Evolutionary conservation across 2,888 invertebrate species (phyloP).

Genomic region (Leptinotarsa tumamoca): DNA sequence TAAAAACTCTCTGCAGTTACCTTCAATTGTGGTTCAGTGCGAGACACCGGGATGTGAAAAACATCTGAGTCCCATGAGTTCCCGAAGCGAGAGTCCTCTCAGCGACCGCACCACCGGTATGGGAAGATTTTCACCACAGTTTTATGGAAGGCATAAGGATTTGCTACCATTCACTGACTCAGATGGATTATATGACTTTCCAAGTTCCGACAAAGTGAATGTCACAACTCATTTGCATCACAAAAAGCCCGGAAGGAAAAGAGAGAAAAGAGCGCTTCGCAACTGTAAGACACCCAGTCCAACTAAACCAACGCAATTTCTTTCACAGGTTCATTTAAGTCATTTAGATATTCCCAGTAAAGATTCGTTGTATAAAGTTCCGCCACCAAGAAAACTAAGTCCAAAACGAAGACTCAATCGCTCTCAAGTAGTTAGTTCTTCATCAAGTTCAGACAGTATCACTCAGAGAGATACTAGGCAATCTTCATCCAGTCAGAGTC

Average conservation of each 20-base stretch:
- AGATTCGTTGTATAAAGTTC: slow-evolving; percentile 60
- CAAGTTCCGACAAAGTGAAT: slow-evolving; percentile 77
- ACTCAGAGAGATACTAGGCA: slow-evolving; percentile 66
- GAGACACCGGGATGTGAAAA: slow-evolving; percentile 62
- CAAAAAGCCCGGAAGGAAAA: slow-evolving; percentile 74
- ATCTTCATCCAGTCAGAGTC: slow-evolving; percentile 66
- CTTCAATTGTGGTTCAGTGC: slow-evolving; percentile 72
- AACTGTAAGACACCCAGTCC: slow-evolving; percentile 69
- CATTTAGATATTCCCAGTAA: slow-evolving; percentile 73
- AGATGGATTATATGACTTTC: slow-evolving; percentile 83
- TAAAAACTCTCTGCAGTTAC: slow-evolving; percentile 70
- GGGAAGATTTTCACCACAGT: slow-evolving; percentile 78
- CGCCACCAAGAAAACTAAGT: slow-evolving; percentile 69
- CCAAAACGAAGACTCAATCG: slow-evolving; percentile 71
- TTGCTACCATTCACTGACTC: slow-evolving; percentile 81
- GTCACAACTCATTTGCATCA: slow-evolving; percentile 65
- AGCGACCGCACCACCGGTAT: slow-evolving; percentile 77
- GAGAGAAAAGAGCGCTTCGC: slow-evolving; percentile 70
- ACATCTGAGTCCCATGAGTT: slow-evolving; percentile 78
- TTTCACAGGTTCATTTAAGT: slow-evolving; percentile 72
- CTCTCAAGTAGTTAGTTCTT: slow-evolving; percentile 70
- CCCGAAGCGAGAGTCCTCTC: slow-evolving; percentile 82
- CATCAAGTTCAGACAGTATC: slow-evolving; percentile 73
- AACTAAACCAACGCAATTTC: slow-evolving; percentile 64
- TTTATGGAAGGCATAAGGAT: slow-evolving; percentile 76